These are phyloP conservation scores for Amphipoea lucens DNA, from an alignment of 2,888 invertebrate genomes.

Conservation along the genomic window DNA sequence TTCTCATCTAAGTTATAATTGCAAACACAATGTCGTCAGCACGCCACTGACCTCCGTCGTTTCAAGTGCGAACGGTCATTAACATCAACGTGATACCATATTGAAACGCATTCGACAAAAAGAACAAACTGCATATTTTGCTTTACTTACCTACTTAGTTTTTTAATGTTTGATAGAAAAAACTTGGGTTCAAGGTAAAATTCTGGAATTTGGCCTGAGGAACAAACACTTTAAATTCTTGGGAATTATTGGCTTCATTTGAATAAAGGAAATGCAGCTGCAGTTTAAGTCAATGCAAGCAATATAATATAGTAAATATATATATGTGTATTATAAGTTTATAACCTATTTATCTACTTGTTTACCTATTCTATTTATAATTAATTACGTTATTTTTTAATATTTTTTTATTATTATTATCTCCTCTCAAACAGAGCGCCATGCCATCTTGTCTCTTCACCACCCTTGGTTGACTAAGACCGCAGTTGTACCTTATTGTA, in stretches of 20 bases:
- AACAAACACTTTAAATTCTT: no score
- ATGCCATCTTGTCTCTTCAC: no score
- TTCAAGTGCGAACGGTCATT: conserved; percentile 87
- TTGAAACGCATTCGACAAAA: conserved; percentile 62
- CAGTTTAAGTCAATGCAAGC: neutral
- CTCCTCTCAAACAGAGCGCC: no score
- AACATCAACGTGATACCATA: conserved; percentile 69
- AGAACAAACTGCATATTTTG: conserved; percentile 43
- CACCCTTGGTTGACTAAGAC: no score
- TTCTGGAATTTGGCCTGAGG: neutral
- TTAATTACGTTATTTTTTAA: no score
- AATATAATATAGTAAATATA: neutral
- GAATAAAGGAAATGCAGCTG: neutral
- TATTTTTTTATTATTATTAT: no score
- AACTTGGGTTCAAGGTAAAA: conserved; percentile 52
- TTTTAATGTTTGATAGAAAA: conserved; percentile 34
- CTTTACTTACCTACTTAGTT: conserved; percentile 36
- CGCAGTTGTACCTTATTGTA: no score
- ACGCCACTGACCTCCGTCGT: conserved; percentile 83
- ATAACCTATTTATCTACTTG: no score
- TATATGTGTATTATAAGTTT: neutral
- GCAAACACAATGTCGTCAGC: conserved; percentile 81
- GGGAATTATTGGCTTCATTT: neutral
- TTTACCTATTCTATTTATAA: no score
- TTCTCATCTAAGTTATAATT: conserved; percentile 81